phyloP scores from a whole-genome alignment of 2,888 invertebrate genomes.

The Odontothrips loti region DNA sequence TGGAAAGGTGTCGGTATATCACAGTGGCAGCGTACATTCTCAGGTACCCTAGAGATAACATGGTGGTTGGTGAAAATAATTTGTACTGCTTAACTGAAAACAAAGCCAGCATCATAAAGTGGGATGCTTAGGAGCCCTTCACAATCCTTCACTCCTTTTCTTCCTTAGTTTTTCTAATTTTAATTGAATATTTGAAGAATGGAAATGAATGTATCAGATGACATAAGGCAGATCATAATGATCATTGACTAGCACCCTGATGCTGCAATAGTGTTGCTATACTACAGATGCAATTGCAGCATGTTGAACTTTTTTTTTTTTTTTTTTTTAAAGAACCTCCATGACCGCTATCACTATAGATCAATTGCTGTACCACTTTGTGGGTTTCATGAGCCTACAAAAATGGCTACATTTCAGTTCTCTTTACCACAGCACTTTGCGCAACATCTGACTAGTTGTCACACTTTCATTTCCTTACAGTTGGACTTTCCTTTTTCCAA shows the following conservation, averaged over 20 bases:
- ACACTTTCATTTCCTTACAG: not conserved
- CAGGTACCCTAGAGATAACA: constrained; percentile 20
- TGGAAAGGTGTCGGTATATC: not conserved
- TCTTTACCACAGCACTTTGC: not conserved
- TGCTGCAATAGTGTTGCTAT: not conserved
- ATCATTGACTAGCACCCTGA: not conserved
- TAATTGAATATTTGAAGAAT: not conserved
- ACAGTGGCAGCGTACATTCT: constrained; percentile 1
- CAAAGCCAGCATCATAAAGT: not conserved
- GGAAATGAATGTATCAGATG: not conserved
- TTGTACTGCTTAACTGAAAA: not conserved
- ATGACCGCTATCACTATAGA: not conserved
- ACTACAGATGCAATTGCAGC: not conserved
- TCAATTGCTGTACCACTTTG: not conserved
- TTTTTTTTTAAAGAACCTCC: not conserved
- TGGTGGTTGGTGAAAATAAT: not conserved
- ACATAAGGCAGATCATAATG: not conserved
- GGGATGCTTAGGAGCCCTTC: not conserved
- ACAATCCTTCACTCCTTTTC: not conserved
- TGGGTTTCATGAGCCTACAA: not conserved
- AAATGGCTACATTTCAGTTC: not conserved
- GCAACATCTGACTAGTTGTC: not conserved
- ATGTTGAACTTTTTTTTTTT: not conserved
- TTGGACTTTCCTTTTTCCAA: not conserved
- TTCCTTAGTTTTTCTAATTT: not conserved